phyloP scores from a whole-genome alignment of 2,888 invertebrate species.

The Melolontha melolontha region DNA sequence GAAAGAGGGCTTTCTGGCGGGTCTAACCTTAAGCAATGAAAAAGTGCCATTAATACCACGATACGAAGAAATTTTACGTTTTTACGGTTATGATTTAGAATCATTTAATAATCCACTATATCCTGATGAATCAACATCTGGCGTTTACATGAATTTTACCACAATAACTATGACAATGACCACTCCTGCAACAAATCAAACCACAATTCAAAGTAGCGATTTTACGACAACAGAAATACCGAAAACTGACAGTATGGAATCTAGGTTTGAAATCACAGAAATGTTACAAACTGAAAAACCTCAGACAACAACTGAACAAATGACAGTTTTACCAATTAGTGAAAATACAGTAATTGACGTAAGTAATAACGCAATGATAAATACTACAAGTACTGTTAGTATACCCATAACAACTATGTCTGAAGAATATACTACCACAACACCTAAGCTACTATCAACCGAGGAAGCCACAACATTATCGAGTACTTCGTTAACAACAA shows the following conservation, averaged over 20 bases:
- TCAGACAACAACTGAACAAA: not conserved
- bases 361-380: too few relatives aligned
- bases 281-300: slow-evolving; percentile 27
- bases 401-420: too few relatives aligned
- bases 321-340: too few relatives aligned
- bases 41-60: slow-evolving; percentile 81
- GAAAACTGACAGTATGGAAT: not conserved
- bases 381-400: too few relatives aligned
- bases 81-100: slow-evolving; percentile 85
- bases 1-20: slow-evolving; percentile 84
- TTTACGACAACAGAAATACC: slow-evolving; percentile 3
- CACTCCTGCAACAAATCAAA: slow-evolving; percentile 3
- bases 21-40: slow-evolving; percentile 82
- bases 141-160: slow-evolving; percentile 7
- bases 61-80: slow-evolving; percentile 79
- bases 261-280: slow-evolving; percentile 25
- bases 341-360: too few relatives aligned
- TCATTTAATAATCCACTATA: slow-evolving; percentile 62
- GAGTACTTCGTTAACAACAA: not conserved
- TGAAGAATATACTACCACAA: too few relatives aligned
- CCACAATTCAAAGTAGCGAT: slow-evolving; percentile 9
- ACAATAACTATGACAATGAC: slow-evolving; percentile 7
- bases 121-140: slow-evolving; percentile 49
- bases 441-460: too few relatives aligned
- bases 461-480: too few relatives aligned